phyloP scores from a whole-genome alignment of 2,797 vertebrate genomes.

The Platalea minor region DNA sequence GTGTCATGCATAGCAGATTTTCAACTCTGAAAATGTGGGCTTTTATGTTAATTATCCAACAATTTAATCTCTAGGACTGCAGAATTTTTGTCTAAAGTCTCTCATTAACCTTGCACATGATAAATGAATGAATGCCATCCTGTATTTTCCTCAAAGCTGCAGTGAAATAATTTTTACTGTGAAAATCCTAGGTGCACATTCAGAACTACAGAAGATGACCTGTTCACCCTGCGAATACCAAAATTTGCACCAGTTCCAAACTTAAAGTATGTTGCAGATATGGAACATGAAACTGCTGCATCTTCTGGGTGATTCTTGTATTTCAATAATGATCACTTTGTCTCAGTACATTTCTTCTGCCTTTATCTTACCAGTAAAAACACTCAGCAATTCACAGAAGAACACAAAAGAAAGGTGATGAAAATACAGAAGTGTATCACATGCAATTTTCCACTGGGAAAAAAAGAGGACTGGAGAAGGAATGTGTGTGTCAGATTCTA shows the following conservation, averaged over 20 bases:
- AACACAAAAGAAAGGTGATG: not conserved
- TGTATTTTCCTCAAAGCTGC: not conserved
- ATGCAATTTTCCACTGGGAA: not conserved
- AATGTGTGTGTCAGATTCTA: not conserved
- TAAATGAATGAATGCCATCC: not conserved
- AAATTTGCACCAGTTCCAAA: not conserved
- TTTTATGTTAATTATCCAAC: not conserved
- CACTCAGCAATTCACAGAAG: not conserved
- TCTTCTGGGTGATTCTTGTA: not conserved
- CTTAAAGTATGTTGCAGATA: not conserved
- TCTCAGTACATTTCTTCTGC: not conserved
- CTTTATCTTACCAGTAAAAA: not conserved
- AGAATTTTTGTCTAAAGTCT: not conserved
- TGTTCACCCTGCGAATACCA: not conserved
- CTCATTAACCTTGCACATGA: not conserved
- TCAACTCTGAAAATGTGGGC: not conserved
- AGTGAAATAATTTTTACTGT: not conserved
- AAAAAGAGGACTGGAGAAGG: not conserved
- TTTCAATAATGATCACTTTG: not conserved
- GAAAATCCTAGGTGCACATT: not conserved
- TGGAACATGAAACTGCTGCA: not conserved
- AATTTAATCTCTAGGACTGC: not conserved
- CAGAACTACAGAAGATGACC: not conserved
- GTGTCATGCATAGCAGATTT: not conserved
- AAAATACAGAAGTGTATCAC: not conserved